Evolutionary conservation across 2,113 vertebrate species (phyloP).

Genomic region (Ptyas mucosa): DNA sequence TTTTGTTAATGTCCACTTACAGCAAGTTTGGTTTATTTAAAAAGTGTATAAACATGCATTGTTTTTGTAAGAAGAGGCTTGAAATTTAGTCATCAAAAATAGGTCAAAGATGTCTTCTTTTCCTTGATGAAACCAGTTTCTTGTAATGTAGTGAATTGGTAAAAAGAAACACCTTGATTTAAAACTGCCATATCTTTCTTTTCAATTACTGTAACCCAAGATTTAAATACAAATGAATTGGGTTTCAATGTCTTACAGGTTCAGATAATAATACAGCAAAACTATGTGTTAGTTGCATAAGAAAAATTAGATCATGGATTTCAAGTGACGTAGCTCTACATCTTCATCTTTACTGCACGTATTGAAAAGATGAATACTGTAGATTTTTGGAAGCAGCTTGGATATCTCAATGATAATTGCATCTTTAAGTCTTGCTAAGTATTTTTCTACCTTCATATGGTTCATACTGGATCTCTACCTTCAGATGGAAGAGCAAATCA

Average conservation of each 20-base stretch:
- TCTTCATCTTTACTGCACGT: constrained; percentile 62
- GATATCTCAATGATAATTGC: constrained; percentile 61
- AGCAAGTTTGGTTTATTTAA: constrained; percentile 75
- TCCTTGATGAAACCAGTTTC: constrained; percentile 53
- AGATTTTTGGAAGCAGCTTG: constrained; percentile 63
- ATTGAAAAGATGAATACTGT: constrained; percentile 65
- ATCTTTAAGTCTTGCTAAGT: constrained; percentile 61
- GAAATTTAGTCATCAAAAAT: constrained; percentile 64
- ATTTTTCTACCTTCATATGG: constrained; percentile 53
- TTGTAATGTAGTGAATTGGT: constrained; percentile 53
- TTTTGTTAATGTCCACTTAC: constrained; percentile 76
- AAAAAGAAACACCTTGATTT: constrained; percentile 48
- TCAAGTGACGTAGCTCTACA: constrained; percentile 65
- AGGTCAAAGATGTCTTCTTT: constrained; percentile 61
- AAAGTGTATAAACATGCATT: constrained; percentile 73
- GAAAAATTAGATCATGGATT: constrained; percentile 59
- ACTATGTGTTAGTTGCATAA: constrained; percentile 55
- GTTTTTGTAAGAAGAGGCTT: constrained; percentile 56
- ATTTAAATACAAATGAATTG: constrained; percentile 54
- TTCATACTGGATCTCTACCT: constrained; percentile 48
- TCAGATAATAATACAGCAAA: constrained; percentile 58
- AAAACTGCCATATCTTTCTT: constrained; percentile 54
- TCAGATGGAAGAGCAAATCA: constrained; percentile 60
- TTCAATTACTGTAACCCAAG: constrained; percentile 48
- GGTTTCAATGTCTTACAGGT: constrained; percentile 49